Evolutionary conservation across 1,140 invertebrate species (phyloP).

Genomic region (Platorchestia sp.): DNA sequence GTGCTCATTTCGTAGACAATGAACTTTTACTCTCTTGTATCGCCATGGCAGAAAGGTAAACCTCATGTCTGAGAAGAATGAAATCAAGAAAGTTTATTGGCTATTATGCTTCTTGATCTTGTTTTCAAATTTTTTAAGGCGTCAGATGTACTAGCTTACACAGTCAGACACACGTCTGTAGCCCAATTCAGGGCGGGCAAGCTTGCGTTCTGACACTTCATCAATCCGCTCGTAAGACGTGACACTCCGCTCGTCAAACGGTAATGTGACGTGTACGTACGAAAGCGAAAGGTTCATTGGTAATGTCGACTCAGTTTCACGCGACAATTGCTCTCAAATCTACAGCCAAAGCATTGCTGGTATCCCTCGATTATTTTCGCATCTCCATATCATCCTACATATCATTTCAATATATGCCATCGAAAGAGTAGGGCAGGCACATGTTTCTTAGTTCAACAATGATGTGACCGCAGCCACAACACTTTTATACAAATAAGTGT

Average conservation of each 20-base stretch:
- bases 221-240: neutral
- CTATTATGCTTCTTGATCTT: too few species aligned
- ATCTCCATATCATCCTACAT: neutral
- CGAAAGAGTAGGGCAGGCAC: neutral
- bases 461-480: neutral
- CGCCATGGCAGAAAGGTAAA: neutral
- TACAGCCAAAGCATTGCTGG: neutral
- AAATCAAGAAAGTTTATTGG: too few species aligned
- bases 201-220: too few species aligned
- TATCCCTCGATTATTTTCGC: too few species aligned
- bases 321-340: neutral
- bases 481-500: neutral
- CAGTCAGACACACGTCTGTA: too few species aligned
- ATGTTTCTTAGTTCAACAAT: neutral
- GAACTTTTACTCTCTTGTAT: neutral
- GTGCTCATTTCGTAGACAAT: neutral
- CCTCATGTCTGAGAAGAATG: neutral
- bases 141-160: too few species aligned
- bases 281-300: neutral
- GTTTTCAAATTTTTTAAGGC: too few species aligned
- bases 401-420: neutral
- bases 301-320: neutral
- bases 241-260: neutral
- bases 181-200: too few species aligned
- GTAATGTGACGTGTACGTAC: neutral